phyloP scores from a whole-genome alignment of 2,113 vertebrate genomes.

The pig (Sus scrofa) region DNA sequence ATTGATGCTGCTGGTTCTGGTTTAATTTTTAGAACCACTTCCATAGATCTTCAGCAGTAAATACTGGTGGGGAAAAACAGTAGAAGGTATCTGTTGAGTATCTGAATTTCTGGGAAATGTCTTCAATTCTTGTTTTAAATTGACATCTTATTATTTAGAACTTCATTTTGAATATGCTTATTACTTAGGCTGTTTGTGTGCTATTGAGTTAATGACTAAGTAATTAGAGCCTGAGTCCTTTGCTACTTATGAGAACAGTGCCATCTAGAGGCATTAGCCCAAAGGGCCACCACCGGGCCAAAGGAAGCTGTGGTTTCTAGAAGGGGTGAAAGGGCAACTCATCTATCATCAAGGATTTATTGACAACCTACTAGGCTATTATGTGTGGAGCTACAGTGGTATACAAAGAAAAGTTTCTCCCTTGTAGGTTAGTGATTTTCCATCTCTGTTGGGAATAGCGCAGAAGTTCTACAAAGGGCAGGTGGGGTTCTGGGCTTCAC shows the following conservation, averaged over 20 bases:
- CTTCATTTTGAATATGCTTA: neutral
- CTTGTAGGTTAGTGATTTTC: neutral
- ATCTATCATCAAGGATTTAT: neutral
- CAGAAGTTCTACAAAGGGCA: neutral
- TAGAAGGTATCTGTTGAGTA: neutral
- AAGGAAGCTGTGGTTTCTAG: constrained; percentile 1
- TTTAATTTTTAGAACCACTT: neutral
- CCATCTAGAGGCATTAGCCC: constrained; percentile 79
- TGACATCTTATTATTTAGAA: neutral
- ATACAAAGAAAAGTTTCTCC: neutral
- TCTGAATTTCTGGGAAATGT: constrained; percentile 19
- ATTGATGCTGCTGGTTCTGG: neutral
- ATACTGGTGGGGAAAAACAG: neutral
- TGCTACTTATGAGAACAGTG: constrained; percentile 78
- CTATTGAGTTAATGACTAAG: constrained; percentile 12
- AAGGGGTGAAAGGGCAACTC: neutral
- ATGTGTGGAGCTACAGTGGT: neutral
- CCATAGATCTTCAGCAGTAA: neutral
- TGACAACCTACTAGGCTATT: neutral
- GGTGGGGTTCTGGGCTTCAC: neutral
- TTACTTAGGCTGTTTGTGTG: neutral
- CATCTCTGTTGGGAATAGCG: neutral
- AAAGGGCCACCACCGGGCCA: constrained; percentile 59
- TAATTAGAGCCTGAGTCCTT: constrained; percentile 63
- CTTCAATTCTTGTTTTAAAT: constrained; percentile 35